Evolutionary conservation across 1,140 invertebrate genomes (phyloP), one percentile per base, ranked within the genome.

Genomic region (Stegodyphus mimosarum): DNA sequence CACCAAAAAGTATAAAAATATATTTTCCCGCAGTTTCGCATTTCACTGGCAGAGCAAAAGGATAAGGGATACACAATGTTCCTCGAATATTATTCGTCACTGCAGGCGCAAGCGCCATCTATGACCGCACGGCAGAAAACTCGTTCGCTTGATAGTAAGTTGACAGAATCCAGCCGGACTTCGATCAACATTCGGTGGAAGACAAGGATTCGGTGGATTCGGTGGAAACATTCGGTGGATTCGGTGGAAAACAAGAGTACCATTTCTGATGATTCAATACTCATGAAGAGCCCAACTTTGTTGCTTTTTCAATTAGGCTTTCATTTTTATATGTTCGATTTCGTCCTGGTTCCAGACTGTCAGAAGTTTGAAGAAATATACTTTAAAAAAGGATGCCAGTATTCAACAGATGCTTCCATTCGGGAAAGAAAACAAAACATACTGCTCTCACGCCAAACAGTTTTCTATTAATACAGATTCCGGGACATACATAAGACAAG

Each of bases 161-260:
- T 84, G 81, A 84, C 81, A 84, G 81, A 69, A 74, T 84, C 73
- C 51, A 69, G 71, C 75, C 75, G 81, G 81, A 84, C 81, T 84
- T 76, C 72, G 81, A 76, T 84, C 81, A 17, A 2, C 2, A 2
- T 60, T 60, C 33, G 33, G 33, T 33, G 33, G 33, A 33, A 33
- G 3, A 33, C 33, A 33, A 33, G 33, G 55, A 60, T 7, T 13
- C 7, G 55, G 55, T 7, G 9, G 1, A 2, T 60, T 60, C 33
- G 33, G 33, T 33, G 33, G 33, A 33, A 33, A 33, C 55, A 60
- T 60, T 60, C 7, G 7, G 55, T n/a, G 9, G 1, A 2, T 60
- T 60, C 33, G 33, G 33, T 33, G 33, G 33, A 33, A 33, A 33
- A 33, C 33, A 33, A 33, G 33, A 33, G 33, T 33, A 33, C 1